Base-by-base conservation (phyloP, 2,113 vertebrate genomes). In the Spermophilus dauricus region DNA sequence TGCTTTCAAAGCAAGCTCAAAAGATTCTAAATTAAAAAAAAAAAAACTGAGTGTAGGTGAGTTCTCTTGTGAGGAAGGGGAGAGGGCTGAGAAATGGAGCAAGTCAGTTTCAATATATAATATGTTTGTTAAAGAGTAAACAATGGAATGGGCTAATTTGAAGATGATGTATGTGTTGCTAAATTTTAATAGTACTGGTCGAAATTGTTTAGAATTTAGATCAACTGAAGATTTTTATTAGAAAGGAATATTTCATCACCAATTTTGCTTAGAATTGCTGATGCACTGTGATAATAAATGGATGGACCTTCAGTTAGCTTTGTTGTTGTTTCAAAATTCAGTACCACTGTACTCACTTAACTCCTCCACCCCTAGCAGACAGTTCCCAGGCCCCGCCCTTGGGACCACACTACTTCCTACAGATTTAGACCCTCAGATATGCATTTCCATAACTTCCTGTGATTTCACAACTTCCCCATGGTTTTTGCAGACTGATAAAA, bases 181-280 rank as follows among this genome's bases (percentile, higher is more conserved):
- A 69, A 75, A 73, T 83, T 45, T 73, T n/a, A 82, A 65, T 1
- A 26, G n/a, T 2, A 37, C 86, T 53, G 53, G 42, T 32, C 86
- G 14, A 17, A 65, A 63, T 86, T 75, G 26, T 86, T 81, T 61
- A 77, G 78, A 63, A 76, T 94, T 53, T 70, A 75, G n/a, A 84
- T 84, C 48, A 76, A 58, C 42, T 67, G 37, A 77, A 69, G n/a
- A 63, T 86, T 86, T 89, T 53, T 77, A 56, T 73, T 11, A 70
- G 53, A 17, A 72, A 48, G 51, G 76, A 69, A 16, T 67, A 32
- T 75, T 85, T 63, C 76, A 75, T 81, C 51, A 45, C 45, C 26
- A 30, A 32, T 78, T 86, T 78, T 89, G 65, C 80, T 67, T 51
- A 17, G 9, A 70, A 37, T 78, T 89, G n/a, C 48, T 65, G 61